Percentiles rank a stretch among this genome's conserved stretches.
Conservation (phyloP, 2,113 vertebrate species). For the Catharus fuscescens region DNA sequence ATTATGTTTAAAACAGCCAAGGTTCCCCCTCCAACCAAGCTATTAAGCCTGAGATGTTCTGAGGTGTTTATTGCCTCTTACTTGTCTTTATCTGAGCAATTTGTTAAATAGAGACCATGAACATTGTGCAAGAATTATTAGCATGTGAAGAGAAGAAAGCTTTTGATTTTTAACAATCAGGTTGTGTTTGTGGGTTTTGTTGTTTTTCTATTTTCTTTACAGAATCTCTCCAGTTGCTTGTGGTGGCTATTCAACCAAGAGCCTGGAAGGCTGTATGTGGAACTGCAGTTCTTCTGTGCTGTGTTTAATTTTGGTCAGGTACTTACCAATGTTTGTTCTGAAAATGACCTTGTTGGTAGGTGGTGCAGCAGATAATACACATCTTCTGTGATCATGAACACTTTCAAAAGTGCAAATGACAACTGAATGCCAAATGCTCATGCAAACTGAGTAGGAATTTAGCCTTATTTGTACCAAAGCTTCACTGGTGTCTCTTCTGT, state of each 20-base stretch:
- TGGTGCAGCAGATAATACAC: neutral
- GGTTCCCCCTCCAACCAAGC: neutral
- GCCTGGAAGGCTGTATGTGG: conserved; percentile 90
- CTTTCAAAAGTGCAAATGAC: neutral
- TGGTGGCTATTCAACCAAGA: conserved; percentile 91
- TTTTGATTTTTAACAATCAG: neutral
- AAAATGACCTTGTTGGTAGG: neutral
- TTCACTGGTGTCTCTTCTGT: neutral
- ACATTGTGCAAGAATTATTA: conserved; percentile 3
- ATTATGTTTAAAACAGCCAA: neutral
- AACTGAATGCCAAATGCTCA: neutral
- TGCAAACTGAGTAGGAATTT: neutral
- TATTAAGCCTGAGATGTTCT: neutral
- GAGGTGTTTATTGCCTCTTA: conserved; percentile 11
- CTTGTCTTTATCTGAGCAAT: neutral
- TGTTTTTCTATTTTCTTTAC: neutral
- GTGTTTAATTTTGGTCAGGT: conserved; percentile 96
- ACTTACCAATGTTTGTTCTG: conserved; percentile 13
- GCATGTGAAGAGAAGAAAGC: neutral
- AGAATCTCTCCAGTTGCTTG: conserved; percentile 94
- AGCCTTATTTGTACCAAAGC: neutral
- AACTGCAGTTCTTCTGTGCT: conserved; percentile 95
- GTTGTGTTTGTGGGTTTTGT: neutral
- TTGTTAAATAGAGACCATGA: neutral
- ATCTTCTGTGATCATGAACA: neutral